Evolutionary conservation across 2,888 invertebrate species (phyloP).

Genomic region (Linyphia triangularis): DNA sequence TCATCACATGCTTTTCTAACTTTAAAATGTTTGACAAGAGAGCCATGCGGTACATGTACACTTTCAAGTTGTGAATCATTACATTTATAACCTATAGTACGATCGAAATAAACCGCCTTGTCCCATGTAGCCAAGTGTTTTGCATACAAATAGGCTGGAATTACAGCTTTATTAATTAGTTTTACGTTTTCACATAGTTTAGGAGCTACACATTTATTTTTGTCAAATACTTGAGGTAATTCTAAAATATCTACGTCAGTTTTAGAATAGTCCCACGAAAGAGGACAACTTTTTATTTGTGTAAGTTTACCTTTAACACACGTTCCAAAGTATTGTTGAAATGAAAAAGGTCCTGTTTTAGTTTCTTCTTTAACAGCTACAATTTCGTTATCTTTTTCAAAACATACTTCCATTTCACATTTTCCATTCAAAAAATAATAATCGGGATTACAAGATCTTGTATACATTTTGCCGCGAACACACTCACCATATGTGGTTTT

Average conservation of each 20-base stretch:
- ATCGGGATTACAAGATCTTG: neutral
- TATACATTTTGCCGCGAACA: neutral
- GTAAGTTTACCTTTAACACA: neutral
- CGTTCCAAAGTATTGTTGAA: neutral
- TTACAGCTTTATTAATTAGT: neutral
- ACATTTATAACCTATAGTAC: neutral
- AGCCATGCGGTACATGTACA: neutral
- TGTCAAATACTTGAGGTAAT: conserved; percentile 6
- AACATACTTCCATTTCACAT: conserved; percentile 2
- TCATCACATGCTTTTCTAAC: neutral
- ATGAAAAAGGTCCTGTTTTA: neutral
- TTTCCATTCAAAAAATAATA: neutral
- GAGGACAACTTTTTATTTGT: neutral
- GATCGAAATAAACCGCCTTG: neutral
- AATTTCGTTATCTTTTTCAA: neutral
- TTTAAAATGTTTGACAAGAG: neutral
- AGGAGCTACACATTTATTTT: neutral
- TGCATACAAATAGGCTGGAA: neutral
- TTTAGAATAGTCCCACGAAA: neutral
- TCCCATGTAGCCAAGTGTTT: conserved; percentile 5
- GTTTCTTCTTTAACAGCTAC: neutral
- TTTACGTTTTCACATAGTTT: conserved; percentile 10
- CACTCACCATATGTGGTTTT: neutral
- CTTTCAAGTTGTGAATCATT: conserved; percentile 8
- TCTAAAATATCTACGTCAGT: neutral